phyloP scores from a whole-genome alignment of 2,888 invertebrate species.

The Escarpia spicata region DNA sequence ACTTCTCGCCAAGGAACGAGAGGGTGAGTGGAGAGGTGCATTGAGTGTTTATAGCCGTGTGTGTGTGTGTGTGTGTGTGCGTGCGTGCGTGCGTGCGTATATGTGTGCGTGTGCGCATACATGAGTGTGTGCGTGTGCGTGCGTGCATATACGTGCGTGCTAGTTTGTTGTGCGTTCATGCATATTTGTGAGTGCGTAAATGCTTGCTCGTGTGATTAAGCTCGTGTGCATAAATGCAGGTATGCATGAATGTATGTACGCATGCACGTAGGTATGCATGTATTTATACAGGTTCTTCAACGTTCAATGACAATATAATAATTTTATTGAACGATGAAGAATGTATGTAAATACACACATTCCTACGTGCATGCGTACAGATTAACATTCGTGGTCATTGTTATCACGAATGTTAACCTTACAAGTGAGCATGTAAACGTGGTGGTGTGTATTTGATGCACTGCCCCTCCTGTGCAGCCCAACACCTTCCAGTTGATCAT shows the following conservation, averaged over 20 bases:
- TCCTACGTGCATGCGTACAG: background rate
- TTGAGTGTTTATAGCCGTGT: background rate
- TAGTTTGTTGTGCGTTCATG: background rate
- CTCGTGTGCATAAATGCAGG: background rate
- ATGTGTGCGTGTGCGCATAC: too few relatives aligned
- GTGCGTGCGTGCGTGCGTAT: too few relatives aligned
- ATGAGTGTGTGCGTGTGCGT: too few relatives aligned
- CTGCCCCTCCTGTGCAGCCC: background rate
- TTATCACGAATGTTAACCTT: too few relatives aligned
- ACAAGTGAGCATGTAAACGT: too few relatives aligned
- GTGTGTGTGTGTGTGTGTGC: background rate
- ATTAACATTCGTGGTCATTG: background rate
- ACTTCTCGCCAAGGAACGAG: background rate
- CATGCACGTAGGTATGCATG: too few relatives aligned
- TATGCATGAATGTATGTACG: too few relatives aligned
- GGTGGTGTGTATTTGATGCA: too few relatives aligned
- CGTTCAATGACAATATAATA: background rate
- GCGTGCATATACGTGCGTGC: too few relatives aligned
- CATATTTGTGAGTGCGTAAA: background rate
- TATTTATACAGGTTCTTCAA: too few relatives aligned
- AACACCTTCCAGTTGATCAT: background rate
- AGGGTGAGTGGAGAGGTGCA: background rate
- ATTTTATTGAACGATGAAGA: background rate
- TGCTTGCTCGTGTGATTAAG: background rate
- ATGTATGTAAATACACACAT: background rate